Evolutionary conservation across 2,113 vertebrate genomes (phyloP), one percentile per base, ranked within the genome.

Genomic region (Lepisosteus oculatus): DNA sequence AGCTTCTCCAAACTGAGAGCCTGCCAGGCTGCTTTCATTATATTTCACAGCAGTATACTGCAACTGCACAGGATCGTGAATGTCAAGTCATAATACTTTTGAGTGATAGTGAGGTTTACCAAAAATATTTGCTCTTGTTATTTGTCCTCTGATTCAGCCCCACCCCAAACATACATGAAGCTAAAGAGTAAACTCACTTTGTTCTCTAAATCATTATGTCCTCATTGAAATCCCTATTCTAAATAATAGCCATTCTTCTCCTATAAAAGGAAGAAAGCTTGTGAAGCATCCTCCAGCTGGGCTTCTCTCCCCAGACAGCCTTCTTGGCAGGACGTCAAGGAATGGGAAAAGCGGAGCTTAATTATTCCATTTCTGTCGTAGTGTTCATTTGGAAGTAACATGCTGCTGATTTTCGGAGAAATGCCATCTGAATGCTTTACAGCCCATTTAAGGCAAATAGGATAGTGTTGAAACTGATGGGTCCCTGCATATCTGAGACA

Each of bases 251-350:
- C 87, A 90, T 86, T 88, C 91, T 94, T 93, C 83, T 94, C 86
- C 95, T 97, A 95, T 98, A 97, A 96, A 98, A 96, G 94, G 96
- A 93, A 84, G 91, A 88, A 89, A 85, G 84, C 83, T 76, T 77
- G 81, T 88, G 91, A 92, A 85, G 88, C 92, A 86, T 83, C 67
- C 83, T 90, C 83, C 72, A 75, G 55, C 29, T 82, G 73, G 79
- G 80, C 81, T 79, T 69, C 74, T 66, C 85, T 93, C 92, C 90
- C 88, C 89, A 83, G 80, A 79, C 81, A 81, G 88, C 79, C 87
- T 85, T 82, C 77, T 79, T 91, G 90, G 89, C 89, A 87, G 75
- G 70, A 74, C 72, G 79, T 91, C 87, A 76, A 80, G 80, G 80
- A 84, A 14, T 77, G 78, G 79, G 80, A 79, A 61, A 43, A 67